Evolutionary conservation across 2,797 vertebrate species (phyloP), one percentile per base, ranked within the genome.

Genomic region (Melanotaenia parkinsoni): DNA sequence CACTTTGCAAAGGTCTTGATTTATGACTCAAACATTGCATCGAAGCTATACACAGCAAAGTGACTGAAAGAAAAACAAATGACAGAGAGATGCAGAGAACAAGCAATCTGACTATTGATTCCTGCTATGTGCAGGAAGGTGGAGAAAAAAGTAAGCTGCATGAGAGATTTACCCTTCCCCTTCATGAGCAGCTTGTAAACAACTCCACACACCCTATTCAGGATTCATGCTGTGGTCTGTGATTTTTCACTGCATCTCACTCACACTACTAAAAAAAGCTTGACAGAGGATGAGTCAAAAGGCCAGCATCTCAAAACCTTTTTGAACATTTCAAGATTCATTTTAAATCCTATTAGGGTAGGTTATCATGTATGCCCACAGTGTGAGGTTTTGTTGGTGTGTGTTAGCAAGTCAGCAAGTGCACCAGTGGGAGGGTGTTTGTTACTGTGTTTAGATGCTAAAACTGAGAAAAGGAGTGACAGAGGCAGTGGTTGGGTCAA

Each of bases 21-120:
- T 79, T 86, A 87, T 83, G 63, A 75, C 72, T 85, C 56, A 75
- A 81, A 80, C 67, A 68, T 82, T 82, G 59, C 72, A 81, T 80
- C 66, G 57, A 78, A 59, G 78, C 76, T 81, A 51, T 47, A 64
- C 60, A 32, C 69, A 62, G 58, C 65, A 81, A 78, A 84, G 79
- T 76, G 80, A 88, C 70, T 82, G 80, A 80, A 72, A 79, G 73
- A 72, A 67, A 83, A 82, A 72, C 13, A 58, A 90, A 89, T 81
- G 87, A 72, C 82, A 70, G 66, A 71, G 53, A 68, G 64, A 79
- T 81, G 81, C 66, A 67, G 57, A 80, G 61, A 86, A 69, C 45
- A 18, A 82, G 73, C 79, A 82, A 71, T 77, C 74, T 72, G 67
- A 74, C 77, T 85, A 89, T 92, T 89, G 86, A 92, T 92, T 83